phyloP scores from a whole-genome alignment of 2,888 invertebrate genomes.

The Encarsia formosa region DNA sequence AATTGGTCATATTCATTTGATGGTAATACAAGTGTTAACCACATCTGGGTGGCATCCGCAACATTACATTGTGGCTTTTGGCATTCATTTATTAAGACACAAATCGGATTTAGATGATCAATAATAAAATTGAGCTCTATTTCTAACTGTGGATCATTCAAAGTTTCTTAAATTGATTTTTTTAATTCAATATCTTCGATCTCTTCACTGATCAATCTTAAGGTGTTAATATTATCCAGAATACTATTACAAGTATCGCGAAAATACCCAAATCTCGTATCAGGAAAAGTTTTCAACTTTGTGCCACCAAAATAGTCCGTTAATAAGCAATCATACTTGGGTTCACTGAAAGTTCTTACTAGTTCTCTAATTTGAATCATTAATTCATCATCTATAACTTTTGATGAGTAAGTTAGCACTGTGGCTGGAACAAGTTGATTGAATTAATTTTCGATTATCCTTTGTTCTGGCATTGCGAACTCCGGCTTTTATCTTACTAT shows the following conservation, averaged over 20 bases:
- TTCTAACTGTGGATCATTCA: background rate
- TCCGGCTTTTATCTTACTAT: background rate
- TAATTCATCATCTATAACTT: background rate
- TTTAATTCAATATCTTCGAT: too few relatives aligned
- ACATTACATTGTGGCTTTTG: background rate
- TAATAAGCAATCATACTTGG: background rate
- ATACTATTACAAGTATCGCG: background rate
- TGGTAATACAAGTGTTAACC: background rate
- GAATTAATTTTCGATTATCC: background rate
- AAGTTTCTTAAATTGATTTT: too few relatives aligned
- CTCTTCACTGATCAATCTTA: background rate
- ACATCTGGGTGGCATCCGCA: background rate
- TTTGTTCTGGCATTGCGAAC: background rate
- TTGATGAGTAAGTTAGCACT: background rate
- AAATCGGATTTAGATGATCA: background rate
- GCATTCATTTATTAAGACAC: background rate
- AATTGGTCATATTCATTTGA: background rate
- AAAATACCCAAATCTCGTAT: background rate
- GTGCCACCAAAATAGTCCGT: background rate
- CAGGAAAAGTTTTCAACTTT: background rate
- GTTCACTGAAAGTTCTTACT: background rate
- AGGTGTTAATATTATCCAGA: background rate
- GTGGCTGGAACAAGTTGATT: background rate
- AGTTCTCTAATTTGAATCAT: background rate
- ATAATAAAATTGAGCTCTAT: background rate